Base-by-base conservation (phyloP, 2,113 vertebrate species). In the Sinocyclocheilus grahami region DNA sequence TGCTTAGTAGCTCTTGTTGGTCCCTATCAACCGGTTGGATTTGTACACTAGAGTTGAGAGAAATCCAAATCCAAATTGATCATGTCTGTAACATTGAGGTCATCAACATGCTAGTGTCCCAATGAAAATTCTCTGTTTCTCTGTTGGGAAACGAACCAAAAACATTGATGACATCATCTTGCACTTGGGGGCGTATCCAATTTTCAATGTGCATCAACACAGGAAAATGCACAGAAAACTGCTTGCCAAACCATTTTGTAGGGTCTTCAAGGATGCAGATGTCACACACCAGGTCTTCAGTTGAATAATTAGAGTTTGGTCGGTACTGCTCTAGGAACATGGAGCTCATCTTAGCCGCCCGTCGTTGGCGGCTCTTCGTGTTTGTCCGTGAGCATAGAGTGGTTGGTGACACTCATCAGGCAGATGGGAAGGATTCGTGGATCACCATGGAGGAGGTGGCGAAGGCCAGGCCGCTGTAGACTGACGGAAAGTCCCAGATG, bases 371-470 rank as follows among this genome's bases (percentile, higher is more conserved):
- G 87, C 82, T 0, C 62, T 88, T 16, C 91, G 86, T 4, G 48
- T 60, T n/a, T 85, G 91, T 16, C 92, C 48, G 1, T 96, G 94
- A 5, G 87, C 78, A 60, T 94, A 93, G n/a, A 96, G 94, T 0
- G 24, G 88, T 95, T 96, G 71, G 95, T 94, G 42, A 87, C 3
- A 5, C 90, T 88, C 95, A 96, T 96, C 30, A 96, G 77, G 51
- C 95, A 6, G 12, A 96, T 93, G 30, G 95, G 95, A 13, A 20
- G 0, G 83, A 48, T 88, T 96, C 94, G 16, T 96, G 95, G 86
- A 96, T 92, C 82, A 95, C 91, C 92, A 96, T 91, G 46, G 95
- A 94, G n/a, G 93, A 87, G 9, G 94, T 95, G 42, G 94, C 94
- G 3, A 42, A 42, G 30, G 90, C 89, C 87, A 95, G 88, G 16